Conservation (phyloP, 2,888 invertebrate species). For the Abrostola tripartita region DNA sequence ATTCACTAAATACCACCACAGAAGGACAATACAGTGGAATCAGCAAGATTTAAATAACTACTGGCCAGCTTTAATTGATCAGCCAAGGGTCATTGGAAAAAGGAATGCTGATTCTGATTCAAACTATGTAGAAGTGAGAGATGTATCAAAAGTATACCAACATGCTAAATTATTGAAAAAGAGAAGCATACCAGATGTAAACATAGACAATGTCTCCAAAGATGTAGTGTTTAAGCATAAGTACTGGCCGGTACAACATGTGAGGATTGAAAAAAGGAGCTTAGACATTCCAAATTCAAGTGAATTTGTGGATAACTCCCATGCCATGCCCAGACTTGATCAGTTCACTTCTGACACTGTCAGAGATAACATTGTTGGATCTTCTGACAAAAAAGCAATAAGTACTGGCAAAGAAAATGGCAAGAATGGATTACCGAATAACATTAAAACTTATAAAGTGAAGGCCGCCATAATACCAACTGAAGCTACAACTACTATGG, state of each 20-base stretch:
- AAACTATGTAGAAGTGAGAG: slow-evolving; percentile 41
- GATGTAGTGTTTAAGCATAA: slow-evolving; percentile 29
- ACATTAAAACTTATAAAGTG: slow-evolving; percentile 69
- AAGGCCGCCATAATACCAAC: slow-evolving; percentile 68
- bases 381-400: slow-evolving; percentile 66
- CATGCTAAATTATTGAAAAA: slow-evolving; percentile 48
- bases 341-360: slow-evolving; percentile 64
- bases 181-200: slow-evolving; percentile 42
- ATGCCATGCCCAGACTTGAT: slow-evolving; percentile 60
- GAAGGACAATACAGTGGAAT: slow-evolving; percentile 79
- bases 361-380: slow-evolving; percentile 62
- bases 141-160: slow-evolving; percentile 41
- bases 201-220: slow-evolving; percentile 26
- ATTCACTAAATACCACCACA: slow-evolving; percentile 84
- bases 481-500: slow-evolving; percentile 66
- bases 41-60: slow-evolving; percentile 69
- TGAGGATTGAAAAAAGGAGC: slow-evolving; percentile 70
- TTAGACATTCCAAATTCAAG: slow-evolving; percentile 68
- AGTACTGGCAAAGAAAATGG: slow-evolving; percentile 65
- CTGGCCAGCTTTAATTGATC: slow-evolving; percentile 68
- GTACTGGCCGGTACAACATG: slow-evolving; percentile 47
- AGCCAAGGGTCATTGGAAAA: slow-evolving; percentile 70
- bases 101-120: slow-evolving; percentile 63
- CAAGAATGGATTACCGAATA: slow-evolving; percentile 67
- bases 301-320: slow-evolving; percentile 64